Base-by-base conservation (phyloP, 2,797 vertebrate species). In the Anabas testudineus region DNA sequence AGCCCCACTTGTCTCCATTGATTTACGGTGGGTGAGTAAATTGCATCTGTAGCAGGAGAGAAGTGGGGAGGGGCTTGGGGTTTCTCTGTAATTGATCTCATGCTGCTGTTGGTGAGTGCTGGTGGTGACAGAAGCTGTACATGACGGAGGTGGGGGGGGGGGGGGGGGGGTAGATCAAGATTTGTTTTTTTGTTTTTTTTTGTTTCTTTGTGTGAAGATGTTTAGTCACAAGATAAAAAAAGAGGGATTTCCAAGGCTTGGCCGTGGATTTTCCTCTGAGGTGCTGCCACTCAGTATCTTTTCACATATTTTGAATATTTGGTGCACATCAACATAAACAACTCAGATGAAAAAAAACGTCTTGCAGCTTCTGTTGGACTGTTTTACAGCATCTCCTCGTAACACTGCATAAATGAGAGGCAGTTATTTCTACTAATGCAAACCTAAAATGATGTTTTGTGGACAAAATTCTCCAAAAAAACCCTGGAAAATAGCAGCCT, bases 1-100 rank as follows among this genome's bases (percentile, higher is more conserved):
- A 94, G 94, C 91, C 88, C 90, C 91, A 88, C 92, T 93, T 92
- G 90, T 91, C 87, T 84, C 75, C 84, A 87, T 92, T 94, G 93
- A 95, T 94, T 94, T 94, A 95, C 83, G 67, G 72, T 43, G 74
- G 70, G 62, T 26, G 48, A 88, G 90, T 90, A 95, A 94, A 94
- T 93, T 93, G 90, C 90, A 86, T 93, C 86, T 91, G 87, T 83
- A 82, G 83, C 66, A 53, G 46, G 75, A 45, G 84, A 63, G 56
- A 60, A 51, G 81, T 26, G 70, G 39, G 75, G 77, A 55, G 80
- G 82, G 46, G 85, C 72, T 80, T 14, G 42, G 62, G 74, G 77
- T 79, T 87, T 84, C 80, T 71, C 70, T 75, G 83, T 90, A 92
- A 93, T 91, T 92, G 91, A 94, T 92, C 82, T 85, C 57, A 26